Base-by-base conservation (phyloP, 2,113 vertebrate species). In the Lanius collurio region DNA sequence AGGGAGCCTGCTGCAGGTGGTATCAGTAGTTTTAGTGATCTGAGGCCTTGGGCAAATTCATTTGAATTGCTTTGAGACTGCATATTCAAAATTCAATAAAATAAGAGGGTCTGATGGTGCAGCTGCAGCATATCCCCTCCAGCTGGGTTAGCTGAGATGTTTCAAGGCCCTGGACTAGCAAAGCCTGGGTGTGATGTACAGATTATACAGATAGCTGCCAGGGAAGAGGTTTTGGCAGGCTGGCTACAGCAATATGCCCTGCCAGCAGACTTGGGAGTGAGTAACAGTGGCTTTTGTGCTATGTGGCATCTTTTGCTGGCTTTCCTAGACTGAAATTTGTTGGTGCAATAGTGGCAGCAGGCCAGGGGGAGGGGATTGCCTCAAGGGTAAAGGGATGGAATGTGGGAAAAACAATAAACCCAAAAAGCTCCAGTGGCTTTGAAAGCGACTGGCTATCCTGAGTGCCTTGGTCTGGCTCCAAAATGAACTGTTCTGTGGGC, bases 81-180 rank as follows among this genome's bases (percentile, higher is more conserved):
- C 97, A 93, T 97, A 98, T 98, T 98, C 97, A 97, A 93, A 98
- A 98, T 98, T 98, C 98, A 98, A 97, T 98, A 98, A 98, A 98
- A 97, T 96, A 96, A 98, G 97, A 96, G 97, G 91, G 95, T 95
- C 95, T 97, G 96, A 95, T 98, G 97, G 97, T 97, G 97, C 98
- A 98, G 98, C 98, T 98, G 98, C 96, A 95, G 95, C 92, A 53
- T 95, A 95, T 94, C 96, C 95, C 97, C 96, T 97, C 97, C 98
- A 98, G 97, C 98, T 98, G 98, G 97, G 97, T 96, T 91, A 98
- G 94, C 97, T n/a, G 59, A 88, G 82, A 92, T 86, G 86, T 97
- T 98, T 98, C 93, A 95, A 97, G 97, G 95, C 96, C 91, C 84
- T 85, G 93, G 96, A 96, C 97, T 97, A 95, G 96, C 94, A 95